Percentiles rank a stretch among this genome's conserved stretches.
phyloP scores from a whole-genome alignment of 2,797 vertebrate species.

The Hafferia zeledoni region DNA sequence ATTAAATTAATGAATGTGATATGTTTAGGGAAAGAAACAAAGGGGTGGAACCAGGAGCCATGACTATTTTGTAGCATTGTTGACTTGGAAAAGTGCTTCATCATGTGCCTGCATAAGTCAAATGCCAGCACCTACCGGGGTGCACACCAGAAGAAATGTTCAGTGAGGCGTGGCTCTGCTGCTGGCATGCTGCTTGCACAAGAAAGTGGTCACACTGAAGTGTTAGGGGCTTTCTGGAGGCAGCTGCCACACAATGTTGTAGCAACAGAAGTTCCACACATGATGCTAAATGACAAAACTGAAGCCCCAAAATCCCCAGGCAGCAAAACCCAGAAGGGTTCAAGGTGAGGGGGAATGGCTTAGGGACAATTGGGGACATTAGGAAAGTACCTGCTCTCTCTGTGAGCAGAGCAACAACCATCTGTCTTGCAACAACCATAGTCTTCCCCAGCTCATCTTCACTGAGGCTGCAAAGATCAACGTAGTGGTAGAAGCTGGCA shows the following conservation, averaged over 20 bases:
- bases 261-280: not conserved
- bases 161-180: accelerated
- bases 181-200: accelerated
- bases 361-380: not conserved
- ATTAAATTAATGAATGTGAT: not conserved
- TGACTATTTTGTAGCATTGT: not conserved
- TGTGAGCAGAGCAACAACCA: not conserved
- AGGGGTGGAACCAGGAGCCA: not conserved
- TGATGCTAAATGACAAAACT: not conserved
- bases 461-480: not conserved
- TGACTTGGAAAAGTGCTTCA: not conserved
- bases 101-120: not conserved
- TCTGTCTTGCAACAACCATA: not conserved
- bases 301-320: not conserved
- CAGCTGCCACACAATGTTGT: not conserved
- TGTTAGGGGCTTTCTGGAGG: not conserved
- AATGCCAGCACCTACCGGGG: not conserved
- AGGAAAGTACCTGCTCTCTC: constrained; percentile 18
- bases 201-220: not conserved
- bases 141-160: not conserved
- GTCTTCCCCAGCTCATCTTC: not conserved
- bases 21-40: not conserved
- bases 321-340: not conserved
- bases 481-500: constrained; percentile 29
- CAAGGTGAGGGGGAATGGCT: not conserved